Evolutionary conservation across 2,888 invertebrate genomes (phyloP).

Genomic region (Stramonita haemastoma): DNA sequence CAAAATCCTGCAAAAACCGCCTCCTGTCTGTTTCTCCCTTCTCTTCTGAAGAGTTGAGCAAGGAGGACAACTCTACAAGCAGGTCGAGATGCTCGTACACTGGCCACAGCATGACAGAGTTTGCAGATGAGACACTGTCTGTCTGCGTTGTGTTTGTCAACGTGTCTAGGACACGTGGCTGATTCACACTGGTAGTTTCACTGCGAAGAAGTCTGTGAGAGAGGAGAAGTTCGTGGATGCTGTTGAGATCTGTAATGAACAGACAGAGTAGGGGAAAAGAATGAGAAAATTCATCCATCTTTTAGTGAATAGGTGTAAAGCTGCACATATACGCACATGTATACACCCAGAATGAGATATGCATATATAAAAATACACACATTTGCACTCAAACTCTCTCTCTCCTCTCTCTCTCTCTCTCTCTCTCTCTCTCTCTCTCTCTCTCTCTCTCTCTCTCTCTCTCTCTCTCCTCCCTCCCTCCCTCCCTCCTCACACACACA

Average conservation of each 20-base stretch:
- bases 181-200: background rate
- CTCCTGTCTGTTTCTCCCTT: background rate
- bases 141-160: no score
- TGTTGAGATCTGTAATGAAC: conserved; percentile 10
- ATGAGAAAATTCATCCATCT: no score
- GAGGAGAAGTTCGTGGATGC: background rate
- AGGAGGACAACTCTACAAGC: conserved; percentile 49
- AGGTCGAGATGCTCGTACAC: conserved; percentile 59
- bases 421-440: no score
- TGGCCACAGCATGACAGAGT: conserved; percentile 60
- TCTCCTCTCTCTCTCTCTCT: no score
- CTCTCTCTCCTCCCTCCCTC: no score
- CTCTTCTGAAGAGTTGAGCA: conserved; percentile 6
- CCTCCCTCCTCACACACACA: no score
- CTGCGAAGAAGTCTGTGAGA: background rate
- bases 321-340: no score
- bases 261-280: background rate
- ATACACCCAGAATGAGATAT: no score
- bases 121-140: background rate
- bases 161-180: background rate
- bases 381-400: no score
- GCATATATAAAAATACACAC: no score
- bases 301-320: no score
- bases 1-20: conserved; percentile 27
- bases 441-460: no score